Percentiles rank a stretch among this genome's conserved stretches.
phyloP scores from a whole-genome alignment of 2,797 vertebrate genomes.

The Lates japonicus region DNA sequence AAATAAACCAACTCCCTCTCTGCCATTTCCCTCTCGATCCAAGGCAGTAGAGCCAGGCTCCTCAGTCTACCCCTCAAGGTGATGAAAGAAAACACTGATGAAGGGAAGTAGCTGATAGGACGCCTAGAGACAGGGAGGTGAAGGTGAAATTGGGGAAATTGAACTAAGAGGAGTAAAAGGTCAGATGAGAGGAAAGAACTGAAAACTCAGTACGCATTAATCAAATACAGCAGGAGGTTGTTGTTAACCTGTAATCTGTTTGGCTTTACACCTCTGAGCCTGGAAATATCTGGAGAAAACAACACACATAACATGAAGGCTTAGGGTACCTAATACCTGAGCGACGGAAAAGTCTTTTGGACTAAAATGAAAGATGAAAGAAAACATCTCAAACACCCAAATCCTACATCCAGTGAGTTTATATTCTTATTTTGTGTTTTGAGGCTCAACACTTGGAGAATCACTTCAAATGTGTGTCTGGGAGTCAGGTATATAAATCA shows the following conservation, averaged over 20 bases:
- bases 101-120: slow-evolving; percentile 43
- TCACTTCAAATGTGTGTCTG: slow-evolving; percentile 6
- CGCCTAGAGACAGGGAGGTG: slow-evolving; percentile 25
- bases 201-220: slow-evolving; percentile 10
- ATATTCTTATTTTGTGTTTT: slow-evolving; percentile 1
- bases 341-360: neutral
- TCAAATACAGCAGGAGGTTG: slow-evolving; percentile 7
- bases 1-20: slow-evolving; percentile 48
- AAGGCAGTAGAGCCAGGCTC: slow-evolving; percentile 24
- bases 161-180: slow-evolving; percentile 41
- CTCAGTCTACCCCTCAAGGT: slow-evolving; percentile 25
- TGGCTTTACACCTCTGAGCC: neutral
- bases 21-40: slow-evolving; percentile 24
- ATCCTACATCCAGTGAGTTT: neutral
- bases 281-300: slow-evolving; percentile 39
- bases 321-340: neutral
- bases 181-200: slow-evolving; percentile 18
- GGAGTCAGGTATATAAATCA: slow-evolving; percentile 13
- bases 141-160: slow-evolving; percentile 43
- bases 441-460: slow-evolving; percentile 11
- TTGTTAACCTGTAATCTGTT: slow-evolving; percentile 28
- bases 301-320: neutral
- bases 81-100: slow-evolving; percentile 61
- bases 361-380: neutral
- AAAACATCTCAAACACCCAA: neutral